phyloP scores from a whole-genome alignment of 2,113 vertebrate genomes.

The Pelvicachromis taeniatus region DNA sequence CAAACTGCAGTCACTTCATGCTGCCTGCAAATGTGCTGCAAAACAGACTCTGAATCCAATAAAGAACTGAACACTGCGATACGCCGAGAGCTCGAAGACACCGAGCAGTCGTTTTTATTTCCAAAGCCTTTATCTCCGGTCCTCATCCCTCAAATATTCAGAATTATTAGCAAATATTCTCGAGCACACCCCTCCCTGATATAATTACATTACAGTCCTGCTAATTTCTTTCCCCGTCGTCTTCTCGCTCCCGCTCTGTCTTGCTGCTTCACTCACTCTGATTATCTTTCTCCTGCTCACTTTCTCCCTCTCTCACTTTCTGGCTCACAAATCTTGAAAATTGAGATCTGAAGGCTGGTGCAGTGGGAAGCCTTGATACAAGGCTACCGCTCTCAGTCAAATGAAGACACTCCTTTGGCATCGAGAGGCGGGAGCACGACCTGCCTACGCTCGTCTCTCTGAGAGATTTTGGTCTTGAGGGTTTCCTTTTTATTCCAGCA shows the following conservation, averaged over 20 bases:
- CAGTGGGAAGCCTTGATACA: slow-evolving; percentile 14
- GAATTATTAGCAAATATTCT: neutral
- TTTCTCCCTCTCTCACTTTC: neutral
- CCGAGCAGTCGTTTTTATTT: neutral
- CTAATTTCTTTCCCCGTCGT: neutral
- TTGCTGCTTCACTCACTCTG: neutral
- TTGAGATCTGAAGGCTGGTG: slow-evolving; percentile 51
- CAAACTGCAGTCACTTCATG: neutral
- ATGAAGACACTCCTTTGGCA: slow-evolving; percentile 26
- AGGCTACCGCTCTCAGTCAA: slow-evolving; percentile 32
- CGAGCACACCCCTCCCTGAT: neutral
- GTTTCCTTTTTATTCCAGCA: neutral
- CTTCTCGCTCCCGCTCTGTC: neutral
- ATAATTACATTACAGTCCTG: slow-evolving; percentile 7
- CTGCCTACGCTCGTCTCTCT: neutral
- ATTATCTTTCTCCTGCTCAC: neutral
- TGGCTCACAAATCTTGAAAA: slow-evolving; percentile 59
- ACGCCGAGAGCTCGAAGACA: neutral
- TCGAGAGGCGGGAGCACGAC: neutral
- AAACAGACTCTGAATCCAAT: neutral
- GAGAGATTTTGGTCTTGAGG: neutral
- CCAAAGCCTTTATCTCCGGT: neutral
- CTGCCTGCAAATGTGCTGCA: neutral
- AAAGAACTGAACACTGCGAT: neutral
- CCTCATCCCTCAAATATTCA: neutral